Evolutionary conservation across 2,888 invertebrate genomes (phyloP), one percentile per base, ranked within the genome.

Genomic region (Drosophila stalkeri): DNA sequence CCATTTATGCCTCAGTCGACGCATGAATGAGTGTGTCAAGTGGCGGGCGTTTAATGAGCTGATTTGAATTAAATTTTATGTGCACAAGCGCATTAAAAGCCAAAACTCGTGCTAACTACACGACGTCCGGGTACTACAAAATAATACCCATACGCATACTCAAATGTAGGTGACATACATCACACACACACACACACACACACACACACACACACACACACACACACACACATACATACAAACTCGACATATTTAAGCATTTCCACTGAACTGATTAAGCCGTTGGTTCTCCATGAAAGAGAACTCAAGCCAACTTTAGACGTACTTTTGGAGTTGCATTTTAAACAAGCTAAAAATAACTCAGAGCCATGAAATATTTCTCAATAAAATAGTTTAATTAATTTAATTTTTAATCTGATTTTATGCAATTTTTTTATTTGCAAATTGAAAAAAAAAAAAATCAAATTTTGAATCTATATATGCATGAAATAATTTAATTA

Each of bases 61-160:
- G 85, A 89, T 85, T 89, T 84, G 75, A 85, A 82, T 84, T 89
- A 84, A 81, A 80, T 81, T 81, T 89, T 80, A 86, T 89, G 81
- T 72, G 72, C 68, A 77, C 83, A 83, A 88, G 89, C 83, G 89
- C 83, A 83, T 83, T 83, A 83, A 69, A 64, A 59, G 75, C 65
- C 47, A 80, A 80, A 73, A 64, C 62, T 68, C 57, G 46, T 66
- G 60, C 77, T 70, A 71, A 75, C 66, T 64, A 66, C 70, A 16
- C 49, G 44, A 59, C 43, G 46, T 60, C 18, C 49, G 31, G 49
- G 49, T 18, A 33, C 60, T 49, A 20, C 33, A 57, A 31, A 14
- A 49, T 39, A 60, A 60, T 39, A 60, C 49, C n/a, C 33, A 33
- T 12, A 57, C 37, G 5, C n/a, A 20, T 16, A n/a, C 35, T 37